Evolutionary conservation across 2,113 vertebrate genomes (phyloP), one percentile per base, ranked within the genome.

Genomic region (Mesoclemmys tuberculata): DNA sequence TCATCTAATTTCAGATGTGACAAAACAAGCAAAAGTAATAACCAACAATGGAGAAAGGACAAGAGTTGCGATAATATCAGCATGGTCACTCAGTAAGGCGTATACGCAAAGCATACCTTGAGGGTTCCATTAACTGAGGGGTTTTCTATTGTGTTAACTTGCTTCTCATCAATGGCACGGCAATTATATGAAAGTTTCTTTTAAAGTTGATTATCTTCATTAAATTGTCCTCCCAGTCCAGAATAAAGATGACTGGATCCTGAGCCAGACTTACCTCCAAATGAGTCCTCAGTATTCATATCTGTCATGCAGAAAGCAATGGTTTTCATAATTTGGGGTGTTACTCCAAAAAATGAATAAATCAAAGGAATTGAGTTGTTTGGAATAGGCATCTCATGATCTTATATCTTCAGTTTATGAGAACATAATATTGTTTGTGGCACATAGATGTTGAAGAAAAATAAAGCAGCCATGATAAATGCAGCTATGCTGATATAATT

Each of bases 321-420:
- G n/a, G 46, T 88, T 88, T 95, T 93, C n/a, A 61, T 58, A 18
- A 51, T 89, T 35, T 93, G 51, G 18, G 81, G 29, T 52, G 38
- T 71, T 2, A 3, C 84, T 74, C 56, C 92, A 52, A 92, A 95
- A 94, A 93, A 93, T 91, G 91, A 90, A 93, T 85, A 95, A 86
- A 75, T 82, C 96, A 89, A 94, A 96, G 92, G 87, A 41, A 29
- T 29, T 91, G 91, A 93, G 85, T 5, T 64, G 52, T 88, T 90
- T 75, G 92, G 56, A 3, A 8, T 31, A 80, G 41, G 68, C 93
- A 87, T 89, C 79, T 55, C 79, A 75, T 84, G 22, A n/a, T 24
- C 8, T 55, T 55, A 58, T 74, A 82, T 21, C 54, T 56, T 82
- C 56, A 5, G 56, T 87, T 87, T 74, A 46, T n/a, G 74, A 91